phyloP scores from a whole-genome alignment of 1,140 invertebrate species.

The Pemphigus obesinymphae region DNA sequence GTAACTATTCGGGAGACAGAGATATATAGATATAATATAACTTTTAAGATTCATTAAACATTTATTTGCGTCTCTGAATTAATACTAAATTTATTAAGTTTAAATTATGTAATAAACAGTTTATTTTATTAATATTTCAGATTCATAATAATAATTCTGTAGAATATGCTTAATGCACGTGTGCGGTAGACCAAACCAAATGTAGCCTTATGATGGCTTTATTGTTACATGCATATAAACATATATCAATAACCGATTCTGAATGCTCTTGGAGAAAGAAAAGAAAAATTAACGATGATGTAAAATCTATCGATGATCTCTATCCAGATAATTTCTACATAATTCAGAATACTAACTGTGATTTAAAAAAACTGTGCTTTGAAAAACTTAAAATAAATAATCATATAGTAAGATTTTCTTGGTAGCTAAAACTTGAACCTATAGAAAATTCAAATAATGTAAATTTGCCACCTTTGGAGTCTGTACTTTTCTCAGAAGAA shows the following conservation, averaged over 20 bases:
- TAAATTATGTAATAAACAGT: background rate
- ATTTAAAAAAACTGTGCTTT: background rate
- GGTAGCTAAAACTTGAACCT: background rate
- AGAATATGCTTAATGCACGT: background rate
- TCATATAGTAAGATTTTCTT: background rate
- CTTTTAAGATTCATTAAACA: background rate
- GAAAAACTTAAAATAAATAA: background rate
- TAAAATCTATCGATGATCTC: background rate
- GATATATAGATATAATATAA: background rate
- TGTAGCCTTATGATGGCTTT: background rate
- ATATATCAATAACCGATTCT: background rate
- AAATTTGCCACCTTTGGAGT: background rate
- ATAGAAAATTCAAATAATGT: background rate
- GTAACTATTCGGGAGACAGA: background rate
- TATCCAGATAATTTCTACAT: background rate
- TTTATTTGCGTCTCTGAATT: background rate
- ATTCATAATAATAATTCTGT: background rate
- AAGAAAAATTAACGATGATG: background rate
- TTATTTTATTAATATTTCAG: background rate
- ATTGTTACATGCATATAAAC: background rate
- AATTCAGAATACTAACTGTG: background rate
- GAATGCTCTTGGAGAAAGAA: background rate
- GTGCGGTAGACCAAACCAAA: background rate
- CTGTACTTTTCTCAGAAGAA: background rate
- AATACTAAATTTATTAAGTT: background rate